Conservation (phyloP, 2,113 vertebrate genomes). For the Sphyrna mokarran region DNA sequence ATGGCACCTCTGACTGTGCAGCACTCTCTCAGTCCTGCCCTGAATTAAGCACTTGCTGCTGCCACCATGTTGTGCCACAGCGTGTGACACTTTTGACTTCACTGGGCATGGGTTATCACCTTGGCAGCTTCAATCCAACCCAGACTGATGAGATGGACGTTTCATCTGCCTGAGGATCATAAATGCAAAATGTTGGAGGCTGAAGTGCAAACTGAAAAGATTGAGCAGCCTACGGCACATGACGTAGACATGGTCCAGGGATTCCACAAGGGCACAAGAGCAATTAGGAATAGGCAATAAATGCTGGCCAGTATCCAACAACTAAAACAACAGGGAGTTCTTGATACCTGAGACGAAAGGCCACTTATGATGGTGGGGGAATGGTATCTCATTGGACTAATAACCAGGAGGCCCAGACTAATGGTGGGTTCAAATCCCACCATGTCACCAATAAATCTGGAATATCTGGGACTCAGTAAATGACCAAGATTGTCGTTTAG, state of each 20-base stretch:
- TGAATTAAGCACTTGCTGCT: neutral
- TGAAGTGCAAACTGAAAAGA: too few species aligned
- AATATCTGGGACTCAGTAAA: too few species aligned
- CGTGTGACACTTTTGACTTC: neutral
- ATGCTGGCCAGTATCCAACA: too few species aligned
- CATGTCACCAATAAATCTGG: too few species aligned
- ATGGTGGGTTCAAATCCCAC: too few species aligned
- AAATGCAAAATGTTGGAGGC: neutral
- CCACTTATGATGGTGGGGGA: neutral
- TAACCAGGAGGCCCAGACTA: too few species aligned
- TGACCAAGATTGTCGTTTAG: too few species aligned
- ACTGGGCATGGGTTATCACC: neutral
- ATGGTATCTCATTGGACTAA: too few species aligned
- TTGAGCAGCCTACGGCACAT: too few species aligned
- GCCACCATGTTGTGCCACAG: neutral
- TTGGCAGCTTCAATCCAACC: neutral
- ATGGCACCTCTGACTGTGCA: neutral
- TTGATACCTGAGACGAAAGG: neutral
- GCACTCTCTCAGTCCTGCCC: neutral
- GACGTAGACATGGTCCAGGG: too few species aligned
- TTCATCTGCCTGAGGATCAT: neutral
- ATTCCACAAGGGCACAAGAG: too few species aligned
- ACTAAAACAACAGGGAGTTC: neutral
- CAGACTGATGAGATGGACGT: neutral
- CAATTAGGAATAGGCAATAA: too few species aligned